These are phyloP conservation scores for Drosophila pegasa DNA, from an alignment of 2,888 invertebrate genomes.

Conservation along the genomic window DNA sequence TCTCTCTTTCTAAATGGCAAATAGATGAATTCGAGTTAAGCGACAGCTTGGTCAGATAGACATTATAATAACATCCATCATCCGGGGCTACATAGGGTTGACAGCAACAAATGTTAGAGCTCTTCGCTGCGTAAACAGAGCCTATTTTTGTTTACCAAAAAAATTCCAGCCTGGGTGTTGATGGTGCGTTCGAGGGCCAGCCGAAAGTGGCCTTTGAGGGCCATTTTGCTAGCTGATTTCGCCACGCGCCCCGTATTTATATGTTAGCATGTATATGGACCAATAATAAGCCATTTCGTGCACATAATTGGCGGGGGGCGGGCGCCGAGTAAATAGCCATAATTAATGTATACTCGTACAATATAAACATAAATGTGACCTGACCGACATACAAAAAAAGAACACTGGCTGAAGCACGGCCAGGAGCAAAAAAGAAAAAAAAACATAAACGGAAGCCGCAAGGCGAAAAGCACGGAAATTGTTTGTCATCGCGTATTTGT, in stretches of 20 bases:
- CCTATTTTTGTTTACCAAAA: constrained; percentile 65
- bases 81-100: constrained; percentile 53
- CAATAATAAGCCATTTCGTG: constrained; percentile 78
- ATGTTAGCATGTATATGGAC: constrained; percentile 48
- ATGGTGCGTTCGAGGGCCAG: constrained; percentile 63
- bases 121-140: constrained; percentile 61
- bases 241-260: constrained; percentile 30
- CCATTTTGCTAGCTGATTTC: constrained; percentile 67
- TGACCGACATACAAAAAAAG: constrained; percentile 67
- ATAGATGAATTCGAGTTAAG: constrained; percentile 45
- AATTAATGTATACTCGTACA: constrained; percentile 72
- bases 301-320: constrained; percentile 70
- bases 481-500: constrained; percentile 57
- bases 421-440: constrained; percentile 8
- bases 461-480: constrained; percentile 54
- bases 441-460: constrained; percentile 44
- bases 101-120: constrained; percentile 53
- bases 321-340: constrained; percentile 71
- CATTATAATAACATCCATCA: constrained; percentile 77
- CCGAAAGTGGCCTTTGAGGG: constrained; percentile 66
- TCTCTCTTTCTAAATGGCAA: background rate
- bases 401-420: constrained; percentile 24
- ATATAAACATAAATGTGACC: constrained; percentile 75
- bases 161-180: constrained; percentile 38
- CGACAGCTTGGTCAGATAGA: constrained; percentile 37